A percentile compares a stretch with the other conserved stretches of the same genome.
Conservation (phyloP, 2,888 invertebrate species). For the Thera britannica region DNA sequence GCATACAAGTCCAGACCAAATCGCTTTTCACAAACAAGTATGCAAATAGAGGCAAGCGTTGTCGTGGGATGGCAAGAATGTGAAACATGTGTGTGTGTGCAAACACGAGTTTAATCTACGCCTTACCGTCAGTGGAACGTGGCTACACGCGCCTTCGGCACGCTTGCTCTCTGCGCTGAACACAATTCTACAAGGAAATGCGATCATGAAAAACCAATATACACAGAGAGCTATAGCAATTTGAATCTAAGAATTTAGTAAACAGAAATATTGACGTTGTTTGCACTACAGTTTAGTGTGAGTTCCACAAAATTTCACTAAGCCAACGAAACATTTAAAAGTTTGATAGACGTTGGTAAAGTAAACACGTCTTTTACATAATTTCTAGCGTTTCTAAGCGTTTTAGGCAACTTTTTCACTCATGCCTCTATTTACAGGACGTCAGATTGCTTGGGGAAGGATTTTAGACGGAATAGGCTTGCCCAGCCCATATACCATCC, state of each 20-base stretch:
- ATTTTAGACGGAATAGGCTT: no score
- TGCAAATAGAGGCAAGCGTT: slow-evolving; percentile 73
- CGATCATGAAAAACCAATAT: slow-evolving; percentile 9
- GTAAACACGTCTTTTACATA: no score
- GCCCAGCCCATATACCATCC: no score
- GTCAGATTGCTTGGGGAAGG: no score
- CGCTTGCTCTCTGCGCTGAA: slow-evolving; percentile 6
- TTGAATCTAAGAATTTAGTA: slow-evolving; percentile 9
- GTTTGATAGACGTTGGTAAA: no score
- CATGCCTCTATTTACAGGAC: no score
- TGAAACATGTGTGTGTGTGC: slow-evolving; percentile 77
- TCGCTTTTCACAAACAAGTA: slow-evolving; percentile 75
- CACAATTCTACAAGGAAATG: slow-evolving; percentile 20
- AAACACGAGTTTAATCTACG: slow-evolving; percentile 81
- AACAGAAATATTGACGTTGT: slow-evolving; percentile 7
- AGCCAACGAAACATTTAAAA: no score
- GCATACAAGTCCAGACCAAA: slow-evolving; percentile 64
- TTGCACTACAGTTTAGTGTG: not conserved
- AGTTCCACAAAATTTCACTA: no score
- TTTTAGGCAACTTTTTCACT: no score
- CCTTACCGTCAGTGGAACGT: slow-evolving; percentile 66
- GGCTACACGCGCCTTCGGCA: slow-evolving; percentile 26
- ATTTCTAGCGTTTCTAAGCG: no score
- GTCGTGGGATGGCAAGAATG: slow-evolving; percentile 73
- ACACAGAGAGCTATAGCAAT: not conserved